Base-by-base conservation (phyloP, 2,113 vertebrate genomes). In the Amia ocellicauda region DNA sequence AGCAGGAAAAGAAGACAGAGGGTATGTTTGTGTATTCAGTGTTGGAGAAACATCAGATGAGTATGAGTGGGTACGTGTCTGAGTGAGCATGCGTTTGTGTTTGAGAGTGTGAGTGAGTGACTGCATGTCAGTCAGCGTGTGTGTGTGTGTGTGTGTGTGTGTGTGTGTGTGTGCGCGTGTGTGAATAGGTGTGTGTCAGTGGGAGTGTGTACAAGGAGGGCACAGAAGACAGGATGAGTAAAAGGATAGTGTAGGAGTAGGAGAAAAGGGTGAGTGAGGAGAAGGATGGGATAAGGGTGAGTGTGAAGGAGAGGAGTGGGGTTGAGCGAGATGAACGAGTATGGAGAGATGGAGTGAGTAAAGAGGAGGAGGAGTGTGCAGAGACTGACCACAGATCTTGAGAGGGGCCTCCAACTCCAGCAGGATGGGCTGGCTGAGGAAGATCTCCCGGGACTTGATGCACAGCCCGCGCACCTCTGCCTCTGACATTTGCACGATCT, bases 371-470 rank as follows among this genome's bases (percentile, higher is more conserved):
- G 4, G n/a, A 36, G 14, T 47, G 45, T 36, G n/a, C 22, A 24
- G 23, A 43, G 29, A 74, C 81, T 83, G 63, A 86, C 94, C 94
- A 79, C 94, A 97, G 58, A 97, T 97, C 86, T 97, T 97, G 66
- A 97, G 84, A 2, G 94, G 94, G 53, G 94, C 94, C 76, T 97
- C 94, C 71, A 97, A 86, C 72, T 97, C 94, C 71, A 97, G 80
- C 50, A 97, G 93, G 80, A 97, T 97, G 61, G 94, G 94, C 78
- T 97, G 94, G 78, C 94, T 97, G 79, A 97, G 92, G 80, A 97
- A 97, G 80, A 97, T 97, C 85, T 97, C 94, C 50, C 94, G 88
- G 75, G 94, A 97, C 72, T 96, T 96, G 85, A 97, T 94, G 79
- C 94, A 97, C 62, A 97, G 89, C 28, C 94, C 94, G 4, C 94